Evolutionary conservation across 2,888 invertebrate species (phyloP), one percentile per base, ranked within the genome.

Genomic region (Ariolimax columbianus): DNA sequence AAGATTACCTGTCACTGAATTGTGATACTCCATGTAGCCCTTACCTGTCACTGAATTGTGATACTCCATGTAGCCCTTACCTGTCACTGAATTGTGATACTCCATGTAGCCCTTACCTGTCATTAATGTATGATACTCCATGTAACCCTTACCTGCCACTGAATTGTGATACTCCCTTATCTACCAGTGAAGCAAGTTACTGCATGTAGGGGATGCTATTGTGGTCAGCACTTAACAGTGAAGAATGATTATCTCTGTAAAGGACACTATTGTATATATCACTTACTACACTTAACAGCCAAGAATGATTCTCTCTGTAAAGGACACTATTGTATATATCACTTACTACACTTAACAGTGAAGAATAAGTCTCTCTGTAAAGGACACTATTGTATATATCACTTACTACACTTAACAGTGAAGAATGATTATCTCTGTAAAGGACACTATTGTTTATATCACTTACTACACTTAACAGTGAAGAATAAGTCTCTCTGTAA

Each of bases 131-230:
- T 47, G 17, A 47, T 47, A 47, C 47, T 47, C 47, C 47, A 47
- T 47, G 47, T 47, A 47, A 11, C 17, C 7, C 47, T 47, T 17
- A 47, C 47, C 47, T 47, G 47, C 47, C 47, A 47, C 19, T 55
- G 55, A 14, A 55, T 17, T 7, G 23, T 55, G 23, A 55, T 23
- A 4, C 17, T 63, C 33, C 55, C 85, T 40, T 92, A 96, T 96
- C 95, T 96, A 96, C 97, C 97, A 97, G 94, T 97, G 97, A 91
- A 97, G 95, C 92, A 98, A 97, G 91, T 98, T 97, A 90, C 97
- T 96, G 97, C 98, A 98, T 82, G 55, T 55, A 23, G 3, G 23
- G 55, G 6, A 55, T 55, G 23, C 17, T 23, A 4, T 7, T n/a
- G 6, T 7, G n/a, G 0, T 26, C 11, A n/a, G 26, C 33, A 66